Conservation (phyloP, 1,140 invertebrate genomes). For the Drosophila bipectinata region DNA sequence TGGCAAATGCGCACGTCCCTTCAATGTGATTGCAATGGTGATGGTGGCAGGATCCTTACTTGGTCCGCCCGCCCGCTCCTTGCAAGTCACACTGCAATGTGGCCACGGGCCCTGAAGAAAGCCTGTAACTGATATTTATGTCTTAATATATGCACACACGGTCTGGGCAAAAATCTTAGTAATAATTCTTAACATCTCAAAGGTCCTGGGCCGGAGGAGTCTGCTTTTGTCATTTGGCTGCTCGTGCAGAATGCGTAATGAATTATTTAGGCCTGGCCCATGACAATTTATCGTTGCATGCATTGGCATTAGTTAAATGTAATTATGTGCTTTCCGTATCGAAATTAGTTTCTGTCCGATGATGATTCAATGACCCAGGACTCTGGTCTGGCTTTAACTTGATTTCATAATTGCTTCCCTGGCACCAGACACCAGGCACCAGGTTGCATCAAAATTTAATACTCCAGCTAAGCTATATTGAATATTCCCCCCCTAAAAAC, state of each 20-base stretch:
- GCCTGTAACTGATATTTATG: slow-evolving; percentile 68
- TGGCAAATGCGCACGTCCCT: slow-evolving; percentile 65
- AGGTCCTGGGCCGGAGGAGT: slow-evolving; percentile 27
- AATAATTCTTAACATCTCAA: slow-evolving; percentile 65
- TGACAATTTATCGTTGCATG: slow-evolving; percentile 50
- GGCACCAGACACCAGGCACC: background rate
- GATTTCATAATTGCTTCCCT: slow-evolving; percentile 1
- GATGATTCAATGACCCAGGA: slow-evolving; percentile 31
- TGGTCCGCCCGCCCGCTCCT: slow-evolving; percentile 28
- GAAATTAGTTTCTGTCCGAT: slow-evolving; percentile 40
- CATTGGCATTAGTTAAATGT: slow-evolving; percentile 54
- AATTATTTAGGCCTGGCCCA: slow-evolving; percentile 63
- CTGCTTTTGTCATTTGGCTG: slow-evolving; percentile 49
- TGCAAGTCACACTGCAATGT: slow-evolving; percentile 40
- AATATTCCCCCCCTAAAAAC: slow-evolving; percentile 11
- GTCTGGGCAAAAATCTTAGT: slow-evolving; percentile 52
- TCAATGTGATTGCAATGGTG: background rate
- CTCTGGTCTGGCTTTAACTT: slow-evolving; percentile 25
- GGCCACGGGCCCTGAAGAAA: slow-evolving; percentile 2
- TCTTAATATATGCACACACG: slow-evolving; percentile 74
- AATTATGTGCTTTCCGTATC: slow-evolving; percentile 43
- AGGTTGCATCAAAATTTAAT: background rate
- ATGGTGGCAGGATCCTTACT: slow-evolving; percentile 7
- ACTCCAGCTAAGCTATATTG: background rate
- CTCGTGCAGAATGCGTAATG: slow-evolving; percentile 50